These are phyloP conservation scores for Megaustenia siamemsis DNA, from an alignment of 2,888 invertebrate species.

Conservation along the genomic window DNA sequence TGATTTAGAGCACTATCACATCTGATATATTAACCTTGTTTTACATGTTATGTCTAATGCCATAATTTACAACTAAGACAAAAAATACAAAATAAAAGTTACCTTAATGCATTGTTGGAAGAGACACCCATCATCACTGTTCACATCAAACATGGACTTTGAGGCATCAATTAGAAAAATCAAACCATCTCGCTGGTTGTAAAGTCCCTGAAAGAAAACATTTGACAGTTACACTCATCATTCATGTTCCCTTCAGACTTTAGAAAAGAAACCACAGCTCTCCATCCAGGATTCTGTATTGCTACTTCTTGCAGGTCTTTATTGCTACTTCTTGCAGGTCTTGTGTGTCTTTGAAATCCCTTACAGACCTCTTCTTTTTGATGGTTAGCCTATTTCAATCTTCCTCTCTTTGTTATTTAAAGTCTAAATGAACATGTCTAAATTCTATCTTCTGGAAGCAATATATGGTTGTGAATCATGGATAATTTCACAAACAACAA, in stretches of 20 bases:
- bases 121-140: slow-evolving; percentile 70
- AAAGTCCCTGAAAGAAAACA: slow-evolving; percentile 61
- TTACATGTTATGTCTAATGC: too few species aligned
- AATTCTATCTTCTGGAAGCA: too few species aligned
- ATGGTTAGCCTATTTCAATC: background rate
- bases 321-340: too few species aligned
- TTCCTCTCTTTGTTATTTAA: background rate
- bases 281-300: background rate
- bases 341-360: background rate
- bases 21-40: too few species aligned
- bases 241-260: background rate
- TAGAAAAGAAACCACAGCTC: background rate
- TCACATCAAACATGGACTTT: slow-evolving; percentile 78
- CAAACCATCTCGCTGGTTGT: slow-evolving; percentile 72
- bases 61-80: too few species aligned
- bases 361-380: background rate
- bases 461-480: too few species aligned
- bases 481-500: too few species aligned
- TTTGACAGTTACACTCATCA: too few species aligned
- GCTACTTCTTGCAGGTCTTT: background rate
- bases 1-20: too few species aligned
- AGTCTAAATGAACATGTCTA: too few species aligned
- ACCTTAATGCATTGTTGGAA: slow-evolving; percentile 79
- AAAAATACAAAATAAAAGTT: slow-evolving; percentile 28
- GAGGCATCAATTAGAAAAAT: slow-evolving; percentile 79